A percentile compares a stretch with the other conserved stretches of the same genome.
Conservation (phyloP, 2,113 vertebrate species). For the Callospermophilus lateralis region DNA sequence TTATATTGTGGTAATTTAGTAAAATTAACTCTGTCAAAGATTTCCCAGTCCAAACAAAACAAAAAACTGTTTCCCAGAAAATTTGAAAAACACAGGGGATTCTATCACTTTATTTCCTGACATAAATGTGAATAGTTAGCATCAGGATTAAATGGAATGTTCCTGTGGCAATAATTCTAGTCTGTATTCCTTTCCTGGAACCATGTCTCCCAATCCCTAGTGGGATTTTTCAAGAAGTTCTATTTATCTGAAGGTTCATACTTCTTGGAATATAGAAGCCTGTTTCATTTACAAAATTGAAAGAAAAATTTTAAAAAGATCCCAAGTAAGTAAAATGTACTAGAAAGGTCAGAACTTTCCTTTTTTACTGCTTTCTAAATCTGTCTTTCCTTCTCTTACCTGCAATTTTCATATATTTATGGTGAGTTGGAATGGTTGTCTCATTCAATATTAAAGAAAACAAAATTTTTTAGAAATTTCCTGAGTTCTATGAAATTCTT, state of each 20-base stretch:
- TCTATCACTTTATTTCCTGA: background rate
- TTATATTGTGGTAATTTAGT: conserved; percentile 31
- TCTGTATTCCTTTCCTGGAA: conserved; percentile 5
- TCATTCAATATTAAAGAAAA: background rate
- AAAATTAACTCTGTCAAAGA: conserved; percentile 34
- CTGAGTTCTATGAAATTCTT: background rate
- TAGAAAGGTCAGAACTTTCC: background rate
- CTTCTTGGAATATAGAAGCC: conserved; percentile 40
- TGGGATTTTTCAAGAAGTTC: conserved; percentile 24
- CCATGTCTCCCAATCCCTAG: background rate
- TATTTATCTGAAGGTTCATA: conserved; percentile 42
- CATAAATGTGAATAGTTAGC: background rate
- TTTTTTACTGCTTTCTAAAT: background rate
- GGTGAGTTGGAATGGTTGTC: background rate
- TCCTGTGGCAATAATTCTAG: background rate
- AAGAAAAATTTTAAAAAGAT: background rate
- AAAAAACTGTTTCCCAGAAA: conserved; percentile 17
- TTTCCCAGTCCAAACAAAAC: conserved; percentile 8
- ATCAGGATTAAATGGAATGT: conserved; percentile 10
- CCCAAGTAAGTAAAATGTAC: background rate
- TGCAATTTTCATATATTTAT: background rate
- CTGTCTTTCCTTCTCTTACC: background rate
- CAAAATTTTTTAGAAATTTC: background rate
- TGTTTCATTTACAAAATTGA: background rate
- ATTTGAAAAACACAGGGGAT: conserved; percentile 21